Percentiles rank a stretch among this genome's conserved stretches.
Evolutionary conservation across 1,140 invertebrate genomes (phyloP).

Genomic region (Drosophila ironensis): DNA sequence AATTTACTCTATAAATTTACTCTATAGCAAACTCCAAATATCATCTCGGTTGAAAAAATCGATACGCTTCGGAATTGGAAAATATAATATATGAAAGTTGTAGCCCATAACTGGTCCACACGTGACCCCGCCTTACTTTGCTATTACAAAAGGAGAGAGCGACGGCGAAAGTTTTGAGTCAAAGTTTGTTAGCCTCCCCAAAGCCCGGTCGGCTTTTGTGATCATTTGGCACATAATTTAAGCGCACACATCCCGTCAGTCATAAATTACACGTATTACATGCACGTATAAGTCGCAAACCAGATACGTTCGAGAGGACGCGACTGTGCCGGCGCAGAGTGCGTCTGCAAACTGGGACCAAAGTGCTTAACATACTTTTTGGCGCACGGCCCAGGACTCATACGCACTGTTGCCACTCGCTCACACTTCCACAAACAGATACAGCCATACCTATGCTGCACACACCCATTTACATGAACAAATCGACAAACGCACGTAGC

Average conservation of each 20-base stretch:
- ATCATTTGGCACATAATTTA: conserved; percentile 77
- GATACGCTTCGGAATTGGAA: background rate
- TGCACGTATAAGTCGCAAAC: conserved; percentile 74
- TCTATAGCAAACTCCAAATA: too few species aligned
- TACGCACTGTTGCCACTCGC: background rate
- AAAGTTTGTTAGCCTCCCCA: conserved; percentile 47
- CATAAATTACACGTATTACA: conserved; percentile 79
- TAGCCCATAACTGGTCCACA: conserved; percentile 30
- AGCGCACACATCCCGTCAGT: conserved; percentile 71
- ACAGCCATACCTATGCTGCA: too few species aligned
- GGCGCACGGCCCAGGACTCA: conserved; percentile 37
- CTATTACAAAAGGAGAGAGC: conserved; percentile 5
- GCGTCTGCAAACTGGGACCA: conserved; percentile 55
- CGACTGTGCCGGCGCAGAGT: conserved; percentile 40
- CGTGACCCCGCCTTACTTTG: conserved; percentile 52
- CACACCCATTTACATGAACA: too few species aligned
- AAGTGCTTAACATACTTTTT: conserved; percentile 78
- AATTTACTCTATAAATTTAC: too few species aligned
- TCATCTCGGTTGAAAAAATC: background rate
- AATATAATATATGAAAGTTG: background rate
- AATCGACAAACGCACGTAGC: conserved; percentile 67
- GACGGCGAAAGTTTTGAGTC: conserved; percentile 28
- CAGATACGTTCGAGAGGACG: conserved; percentile 41
- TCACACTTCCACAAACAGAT: conserved; percentile 18
- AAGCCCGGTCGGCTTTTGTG: conserved; percentile 42